Evolutionary conservation across 2,113 vertebrate species (phyloP).

Genomic region (Anhinga anhinga): DNA sequence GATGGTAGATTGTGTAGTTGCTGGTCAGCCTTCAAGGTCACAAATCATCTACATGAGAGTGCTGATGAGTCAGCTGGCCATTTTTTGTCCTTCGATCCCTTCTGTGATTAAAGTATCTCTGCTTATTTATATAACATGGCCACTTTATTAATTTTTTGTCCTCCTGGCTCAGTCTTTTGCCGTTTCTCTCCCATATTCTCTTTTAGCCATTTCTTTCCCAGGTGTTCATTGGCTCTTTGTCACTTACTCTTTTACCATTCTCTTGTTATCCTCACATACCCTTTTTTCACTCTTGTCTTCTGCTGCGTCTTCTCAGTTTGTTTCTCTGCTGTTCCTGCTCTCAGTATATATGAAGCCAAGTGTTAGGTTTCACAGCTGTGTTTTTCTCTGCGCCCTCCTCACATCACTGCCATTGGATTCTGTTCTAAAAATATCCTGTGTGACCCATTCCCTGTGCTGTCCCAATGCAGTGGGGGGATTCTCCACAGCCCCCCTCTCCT

Average conservation of each 20-base stretch:
- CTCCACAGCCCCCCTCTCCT: background rate
- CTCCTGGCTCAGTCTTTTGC: background rate
- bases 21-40: background rate
- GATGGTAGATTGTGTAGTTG: background rate
- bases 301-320: background rate
- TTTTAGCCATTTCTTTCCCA: background rate
- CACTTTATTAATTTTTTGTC: background rate
- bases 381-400: slow-evolving; percentile 44
- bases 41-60: background rate
- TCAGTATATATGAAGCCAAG: slow-evolving; percentile 20
- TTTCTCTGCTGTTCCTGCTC: slow-evolving; percentile 18
- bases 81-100: background rate
- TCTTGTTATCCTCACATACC: background rate
- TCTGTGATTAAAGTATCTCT: background rate
- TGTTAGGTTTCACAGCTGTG: slow-evolving; percentile 70
- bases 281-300: background rate
- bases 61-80: background rate
- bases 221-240: background rate
- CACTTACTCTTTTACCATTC: background rate
- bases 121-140: background rate
- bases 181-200: background rate
- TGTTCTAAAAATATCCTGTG: slow-evolving; percentile 76
- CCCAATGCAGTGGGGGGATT: background rate
- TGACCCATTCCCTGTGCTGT: slow-evolving; percentile 33
- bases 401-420: slow-evolving; percentile 68